Percentiles rank a stretch among this genome's conserved stretches.
Conservation (phyloP, 2,113 vertebrate species). For the Cromileptes altivelis region DNA sequence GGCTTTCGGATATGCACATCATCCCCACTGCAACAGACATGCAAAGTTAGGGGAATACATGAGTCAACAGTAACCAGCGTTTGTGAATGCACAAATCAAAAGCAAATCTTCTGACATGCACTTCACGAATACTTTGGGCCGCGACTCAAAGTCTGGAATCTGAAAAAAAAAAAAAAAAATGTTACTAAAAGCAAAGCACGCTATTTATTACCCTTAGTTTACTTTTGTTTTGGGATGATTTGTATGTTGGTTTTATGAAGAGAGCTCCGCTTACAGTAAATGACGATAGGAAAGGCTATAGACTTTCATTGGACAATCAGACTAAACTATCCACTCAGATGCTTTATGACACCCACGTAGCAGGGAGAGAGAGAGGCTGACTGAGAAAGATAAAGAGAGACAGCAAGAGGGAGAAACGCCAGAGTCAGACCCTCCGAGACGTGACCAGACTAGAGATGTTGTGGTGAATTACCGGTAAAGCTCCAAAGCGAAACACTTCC, state of each 20-base stretch:
- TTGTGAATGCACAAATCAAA: slow-evolving; percentile 41
- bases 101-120: slow-evolving; percentile 9
- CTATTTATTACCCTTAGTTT: slow-evolving; percentile 15
- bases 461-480: slow-evolving; percentile 56
- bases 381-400: slow-evolving; percentile 1
- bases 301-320: slow-evolving; percentile 59
- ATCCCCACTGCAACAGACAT: slow-evolving; percentile 29
- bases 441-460: slow-evolving; percentile 68
- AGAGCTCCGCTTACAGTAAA: slow-evolving; percentile 55
- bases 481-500: slow-evolving; percentile 49
- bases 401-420: slow-evolving; percentile 18
- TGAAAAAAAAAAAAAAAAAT: slow-evolving; percentile 24
- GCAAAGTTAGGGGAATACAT: slow-evolving; percentile 22
- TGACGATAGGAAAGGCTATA: slow-evolving; percentile 38
- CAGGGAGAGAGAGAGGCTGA: background rate
- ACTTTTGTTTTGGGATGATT: slow-evolving; percentile 18
- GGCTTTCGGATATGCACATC: slow-evolving; percentile 27
- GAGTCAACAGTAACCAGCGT: slow-evolving; percentile 8
- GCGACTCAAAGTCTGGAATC: background rate
- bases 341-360: slow-evolving; percentile 46
- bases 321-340: slow-evolving; percentile 50
- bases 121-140: background rate
- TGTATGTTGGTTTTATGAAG: slow-evolving; percentile 33
- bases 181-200: slow-evolving; percentile 8
- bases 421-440: slow-evolving; percentile 36